Evolutionary conservation across 2,888 invertebrate species (phyloP), one percentile per base, ranked within the genome.

Genomic region (Rutpela maculata): DNA sequence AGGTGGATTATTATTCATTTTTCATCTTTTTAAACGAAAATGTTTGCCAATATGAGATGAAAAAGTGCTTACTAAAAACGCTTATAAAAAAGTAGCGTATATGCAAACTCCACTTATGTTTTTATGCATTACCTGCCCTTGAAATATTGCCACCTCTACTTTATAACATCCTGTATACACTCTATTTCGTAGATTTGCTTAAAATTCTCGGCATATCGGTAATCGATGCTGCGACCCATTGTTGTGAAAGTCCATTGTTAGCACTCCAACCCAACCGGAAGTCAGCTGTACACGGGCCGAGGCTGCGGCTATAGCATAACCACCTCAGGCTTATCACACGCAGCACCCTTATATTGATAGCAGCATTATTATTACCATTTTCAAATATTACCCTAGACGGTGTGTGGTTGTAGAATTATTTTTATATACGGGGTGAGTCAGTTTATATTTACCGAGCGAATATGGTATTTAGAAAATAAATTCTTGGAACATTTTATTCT

Each of bases 171-270:
- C 22, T 26, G 22, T 26, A 26, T 26, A 10, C 22, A 59, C 59
- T 22, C 11, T 59, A 18, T 31, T 26, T 62, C n/a, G 62, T 62
- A 22, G 19, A 26, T 31, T 26, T 78, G 84, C 84, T 86, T 86
- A 84, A 86, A 86, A 85, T 82, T 85, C 83, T 78, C 81, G 81
- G 78, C 55, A 78, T 87, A 87, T 87, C 85, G 87, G 85, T 86
- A 87, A 87, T 87, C 87, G 86, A 87, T 87, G 86, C 84, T 84
- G 43, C 84, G 85, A 83, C 81, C 87, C 82, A 86, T 87, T 86
- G 86, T 87, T 86, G 85, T 84, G 85, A 84, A 83, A 84, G 85
- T 85, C 87, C 86, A 87, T 87, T 87, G 87, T 87, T 86, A 85
- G 83, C 83, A 82, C 85, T 86, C 85, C 83, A 84, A 84, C 82